These are phyloP conservation scores for Meloe dianella DNA, from an alignment of 2,888 invertebrate genomes.

Conservation along the genomic window DNA sequence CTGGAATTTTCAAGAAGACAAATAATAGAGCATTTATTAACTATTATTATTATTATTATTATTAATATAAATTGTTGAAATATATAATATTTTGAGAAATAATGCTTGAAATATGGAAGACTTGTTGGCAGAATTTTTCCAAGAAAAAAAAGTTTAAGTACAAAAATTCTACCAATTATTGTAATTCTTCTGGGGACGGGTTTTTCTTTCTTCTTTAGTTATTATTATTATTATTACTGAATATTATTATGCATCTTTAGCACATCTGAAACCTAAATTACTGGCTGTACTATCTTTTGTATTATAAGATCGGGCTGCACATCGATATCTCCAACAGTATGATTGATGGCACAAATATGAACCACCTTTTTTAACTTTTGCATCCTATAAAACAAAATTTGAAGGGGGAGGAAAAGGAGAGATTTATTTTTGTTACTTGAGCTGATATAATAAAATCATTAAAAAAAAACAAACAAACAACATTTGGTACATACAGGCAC, in stretches of 20 bases:
- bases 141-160: constrained; percentile 24
- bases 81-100: background rate
- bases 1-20: constrained; percentile 11
- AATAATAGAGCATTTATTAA: too few species aligned
- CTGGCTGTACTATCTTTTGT: constrained; percentile 92
- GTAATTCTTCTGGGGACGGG: constrained; percentile 5
- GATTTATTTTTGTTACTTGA: constrained; percentile 39
- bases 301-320: constrained; percentile 92
- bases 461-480: constrained; percentile 17
- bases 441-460: constrained; percentile 34
- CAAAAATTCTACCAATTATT: constrained; percentile 6
- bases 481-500: constrained; percentile 58
- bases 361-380: constrained; percentile 95
- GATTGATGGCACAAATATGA: constrained; percentile 90
- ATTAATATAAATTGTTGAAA: constrained; percentile 23
- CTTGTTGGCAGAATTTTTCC: constrained; percentile 49
- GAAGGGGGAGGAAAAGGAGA: background rate
- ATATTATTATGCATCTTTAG: constrained; percentile 56
- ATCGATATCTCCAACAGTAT: constrained; percentile 93
- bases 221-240: background rate
- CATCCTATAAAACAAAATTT: constrained; percentile 60
- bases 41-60: constrained; percentile 21
- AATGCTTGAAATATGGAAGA: constrained; percentile 45
- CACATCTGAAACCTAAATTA: constrained; percentile 94
- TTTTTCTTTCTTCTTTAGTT: constrained; percentile 13